Base-by-base conservation (phyloP, 1,140 invertebrate genomes). In the Drosophila tristis region DNA sequence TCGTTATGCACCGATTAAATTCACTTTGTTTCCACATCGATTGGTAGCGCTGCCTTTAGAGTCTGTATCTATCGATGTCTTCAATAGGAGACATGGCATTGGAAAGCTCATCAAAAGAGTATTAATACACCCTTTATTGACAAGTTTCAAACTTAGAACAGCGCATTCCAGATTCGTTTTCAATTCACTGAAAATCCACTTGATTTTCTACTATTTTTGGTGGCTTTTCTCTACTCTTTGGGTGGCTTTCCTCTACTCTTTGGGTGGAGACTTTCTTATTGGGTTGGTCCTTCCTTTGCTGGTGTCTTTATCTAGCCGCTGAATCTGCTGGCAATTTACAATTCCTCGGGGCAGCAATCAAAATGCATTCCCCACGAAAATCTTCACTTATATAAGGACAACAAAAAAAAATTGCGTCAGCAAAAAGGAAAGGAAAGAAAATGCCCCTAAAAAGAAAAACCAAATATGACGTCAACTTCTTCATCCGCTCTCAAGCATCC, bases 241-340 rank as follows among this genome's bases (percentile, higher is more conserved):
- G 23, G 23, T 25, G 23, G 23, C 23, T 25, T 44, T 68, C 4
- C 2, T 43, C 9, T 15, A 31, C 43, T 60, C 8, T 16, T 29
- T 5, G 26, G 31, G 9, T 13, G 45, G n/a, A 35, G 43, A 9
- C 43, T 29, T 42, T 26, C 23, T n/a, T 23, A 20, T 44, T 39
- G 31, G 16, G 45, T 13, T 16, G 31, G 31, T 49, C 23, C 11
- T n/a, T 60, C 7, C 42, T 31, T 11, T 25, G 49, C 23, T 16
- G 35, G 15, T 47, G 11, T 29, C 48, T 43, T 47, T 55, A 73
- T 74, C 71, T 55, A 16, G 53, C 20, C 26, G n/a, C 20, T 15
- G 42, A 56, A 74, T 73, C 70, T 73, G 68, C 70, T 63, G 68
- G 45, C 68, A 74, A 63, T 73, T 73, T 56, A 25, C 25, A 48